Evolutionary conservation across 2,113 vertebrate species (phyloP).

Genomic region (Baryphthengus martii): DNA sequence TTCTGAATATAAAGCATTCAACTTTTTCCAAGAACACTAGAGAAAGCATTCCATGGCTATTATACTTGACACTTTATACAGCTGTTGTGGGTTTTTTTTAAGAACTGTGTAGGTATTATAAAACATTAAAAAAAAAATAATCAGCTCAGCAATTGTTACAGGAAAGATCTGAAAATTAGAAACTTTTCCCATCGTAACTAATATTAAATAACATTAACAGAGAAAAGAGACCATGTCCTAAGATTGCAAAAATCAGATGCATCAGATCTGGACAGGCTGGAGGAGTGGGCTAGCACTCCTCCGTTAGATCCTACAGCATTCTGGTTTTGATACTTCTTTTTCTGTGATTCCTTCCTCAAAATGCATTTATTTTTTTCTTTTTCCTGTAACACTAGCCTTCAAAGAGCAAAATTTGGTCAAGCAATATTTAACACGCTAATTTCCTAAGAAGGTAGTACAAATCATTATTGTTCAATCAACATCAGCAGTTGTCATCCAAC

Average conservation of each 20-base stretch:
- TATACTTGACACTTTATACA: no score
- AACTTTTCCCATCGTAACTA: not conserved
- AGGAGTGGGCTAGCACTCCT: no score
- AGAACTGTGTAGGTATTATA: not conserved
- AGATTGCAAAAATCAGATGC: not conserved
- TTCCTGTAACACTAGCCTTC: not conserved
- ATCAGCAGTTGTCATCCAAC: not conserved
- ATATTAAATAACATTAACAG: not conserved
- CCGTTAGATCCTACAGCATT: not conserved
- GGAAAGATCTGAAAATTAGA: not conserved
- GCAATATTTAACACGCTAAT: not conserved
- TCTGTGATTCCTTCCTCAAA: not conserved
- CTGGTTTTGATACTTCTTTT: not conserved
- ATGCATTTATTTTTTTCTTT: not conserved
- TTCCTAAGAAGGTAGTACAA: not conserved
- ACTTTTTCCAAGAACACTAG: not conserved
- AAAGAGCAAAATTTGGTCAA: not conserved
- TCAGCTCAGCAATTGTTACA: not conserved
- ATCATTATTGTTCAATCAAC: not conserved
- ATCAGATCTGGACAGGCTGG: no score
- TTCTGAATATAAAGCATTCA: not conserved
- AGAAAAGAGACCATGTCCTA: not conserved
- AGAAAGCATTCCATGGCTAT: not conserved
- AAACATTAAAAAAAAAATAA: not conserved
- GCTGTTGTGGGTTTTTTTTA: no score